Evolutionary conservation across 2,888 invertebrate species (phyloP).

Genomic region (Cataglyphis altisquamis): DNA sequence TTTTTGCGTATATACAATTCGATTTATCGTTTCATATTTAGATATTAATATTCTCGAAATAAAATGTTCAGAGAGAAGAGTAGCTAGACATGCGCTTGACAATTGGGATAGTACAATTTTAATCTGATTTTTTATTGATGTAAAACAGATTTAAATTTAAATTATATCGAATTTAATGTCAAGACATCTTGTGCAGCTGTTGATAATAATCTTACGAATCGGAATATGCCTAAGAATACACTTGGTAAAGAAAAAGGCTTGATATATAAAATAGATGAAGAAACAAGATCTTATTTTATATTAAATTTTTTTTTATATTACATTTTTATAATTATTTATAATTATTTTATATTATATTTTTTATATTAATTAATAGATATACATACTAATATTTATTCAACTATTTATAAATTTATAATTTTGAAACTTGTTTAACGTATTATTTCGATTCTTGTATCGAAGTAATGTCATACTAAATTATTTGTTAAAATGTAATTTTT

Average conservation of each 20-base stretch:
- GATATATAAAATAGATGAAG: not conserved
- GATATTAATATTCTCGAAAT: not conserved
- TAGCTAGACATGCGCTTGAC: not conserved
- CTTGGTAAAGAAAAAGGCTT: not conserved
- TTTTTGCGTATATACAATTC: not conserved
- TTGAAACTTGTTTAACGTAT: not conserved
- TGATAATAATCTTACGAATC: not conserved
- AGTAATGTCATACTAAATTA: not conserved
- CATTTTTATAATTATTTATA: too few species aligned
- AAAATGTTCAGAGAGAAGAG: not conserved
- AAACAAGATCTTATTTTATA: not conserved
- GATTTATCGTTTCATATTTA: conserved; percentile 7
- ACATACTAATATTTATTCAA: not conserved
- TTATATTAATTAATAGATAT: not conserved
- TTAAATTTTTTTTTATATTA: not conserved
- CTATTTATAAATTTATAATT: not conserved
- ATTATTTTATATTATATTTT: not conserved
- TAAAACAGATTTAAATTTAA: conserved; percentile 7
- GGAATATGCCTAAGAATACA: not conserved
- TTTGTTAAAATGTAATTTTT: not conserved
- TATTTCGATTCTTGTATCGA: not conserved
- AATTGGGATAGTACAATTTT: not conserved
- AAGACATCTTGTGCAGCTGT: not conserved
- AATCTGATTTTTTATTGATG: conserved; percentile 2
- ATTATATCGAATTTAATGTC: conserved; percentile 1